Conservation (phyloP, 2,113 vertebrate species). For the Pygoscelis adeliae region DNA sequence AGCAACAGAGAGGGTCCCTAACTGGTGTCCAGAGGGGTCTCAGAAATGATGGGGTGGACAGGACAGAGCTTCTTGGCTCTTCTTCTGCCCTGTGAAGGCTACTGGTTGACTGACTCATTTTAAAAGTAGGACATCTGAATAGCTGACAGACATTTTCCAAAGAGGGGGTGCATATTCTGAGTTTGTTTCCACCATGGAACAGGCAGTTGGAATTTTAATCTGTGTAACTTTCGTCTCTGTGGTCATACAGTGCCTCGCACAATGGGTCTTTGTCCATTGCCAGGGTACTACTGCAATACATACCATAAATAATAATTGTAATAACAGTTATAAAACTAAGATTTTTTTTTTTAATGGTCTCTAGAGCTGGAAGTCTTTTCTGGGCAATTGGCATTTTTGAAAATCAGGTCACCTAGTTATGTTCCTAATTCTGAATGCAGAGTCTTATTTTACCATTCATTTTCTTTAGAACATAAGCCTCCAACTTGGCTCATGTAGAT, state of each 20-base stretch:
- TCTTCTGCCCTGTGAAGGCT: neutral
- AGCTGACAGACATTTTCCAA: neutral
- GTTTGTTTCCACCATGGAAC: neutral
- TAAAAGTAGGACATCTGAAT: neutral
- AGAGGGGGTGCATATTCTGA: neutral
- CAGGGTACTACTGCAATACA: neutral
- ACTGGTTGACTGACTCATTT: neutral
- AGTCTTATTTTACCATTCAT: conserved; percentile 37
- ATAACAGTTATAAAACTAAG: conserved; percentile 36
- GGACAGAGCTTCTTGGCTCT: neutral
- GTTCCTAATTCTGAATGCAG: conserved; percentile 11
- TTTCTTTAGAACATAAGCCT: conserved; percentile 51
- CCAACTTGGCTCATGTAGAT: conserved; percentile 27
- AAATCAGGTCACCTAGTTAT: conserved; percentile 29
- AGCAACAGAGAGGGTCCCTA: neutral
- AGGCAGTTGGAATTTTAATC: conserved; percentile 38
- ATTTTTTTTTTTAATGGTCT: neutral
- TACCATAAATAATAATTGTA: conserved; percentile 48
- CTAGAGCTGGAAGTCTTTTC: conserved; percentile 26
- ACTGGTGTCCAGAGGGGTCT: neutral
- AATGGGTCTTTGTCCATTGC: neutral
- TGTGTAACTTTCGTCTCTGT: neutral
- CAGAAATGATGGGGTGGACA: neutral
- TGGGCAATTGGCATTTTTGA: conserved; percentile 33
- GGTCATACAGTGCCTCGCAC: neutral